Evolutionary conservation across 2,113 vertebrate genomes (phyloP), one percentile per base, ranked within the genome.

Genomic region (Todiramphus chloris): DNA sequence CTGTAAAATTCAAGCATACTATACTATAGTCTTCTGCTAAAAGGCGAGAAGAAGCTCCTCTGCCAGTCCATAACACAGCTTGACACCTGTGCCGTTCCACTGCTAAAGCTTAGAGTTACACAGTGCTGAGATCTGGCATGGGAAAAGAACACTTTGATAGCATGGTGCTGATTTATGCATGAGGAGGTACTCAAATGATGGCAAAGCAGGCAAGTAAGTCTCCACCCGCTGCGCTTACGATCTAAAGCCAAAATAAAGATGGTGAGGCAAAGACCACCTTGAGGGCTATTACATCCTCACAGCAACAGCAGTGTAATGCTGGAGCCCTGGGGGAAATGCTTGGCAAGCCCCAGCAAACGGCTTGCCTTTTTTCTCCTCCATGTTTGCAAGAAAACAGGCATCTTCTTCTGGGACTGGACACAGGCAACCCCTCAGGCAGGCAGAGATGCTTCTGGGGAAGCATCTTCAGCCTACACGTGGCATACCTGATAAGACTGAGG

Each of bases 61-160:
- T 79, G 12, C 17, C 48, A 25, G 24, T 21, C 89, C 59, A 6
- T 44, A 53, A 44, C 13, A 37, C 4, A 41, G 30, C 27, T 82
- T 9, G 1, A 35, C 20, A 44, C n/a, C 83, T 66, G 35, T 0
- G 0, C 8, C 13, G 3, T 68, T 68, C 16, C 2, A 28, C 51
- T 90, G 39, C 37, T 81, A 15, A 83, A 43, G 12, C 27, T 39
- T 59, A 30, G 20, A 59, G 48, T 56, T 77, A 16, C 30, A 33
- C 5, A 37, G 16, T 24, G 33, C 39, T 87, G 73, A 64, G 25
- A 10, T 63, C 75, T 86, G 79, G 64, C 72, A 56, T 14, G 31
- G 55, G 21, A 62, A 59, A 89, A 63, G 46, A 46, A 86, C 9
- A 0, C 33, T 55, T 77, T 25, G 58, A 31, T 11, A 43, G 33